phyloP scores from a whole-genome alignment of 2,113 vertebrate species.

The Pongo abelii region DNA sequence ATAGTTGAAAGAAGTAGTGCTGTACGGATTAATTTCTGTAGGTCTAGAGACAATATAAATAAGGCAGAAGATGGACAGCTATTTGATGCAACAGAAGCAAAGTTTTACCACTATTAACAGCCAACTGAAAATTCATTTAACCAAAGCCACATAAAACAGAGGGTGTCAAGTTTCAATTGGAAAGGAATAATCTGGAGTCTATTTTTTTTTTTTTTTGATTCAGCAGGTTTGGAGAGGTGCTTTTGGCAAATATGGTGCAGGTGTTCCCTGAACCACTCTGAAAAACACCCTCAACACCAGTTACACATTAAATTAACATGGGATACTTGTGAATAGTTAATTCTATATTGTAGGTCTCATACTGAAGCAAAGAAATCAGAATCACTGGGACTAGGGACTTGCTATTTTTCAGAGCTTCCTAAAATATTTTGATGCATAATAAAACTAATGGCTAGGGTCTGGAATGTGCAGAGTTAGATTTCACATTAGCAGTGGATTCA shows the following conservation, averaged over 20 bases:
- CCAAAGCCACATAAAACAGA: neutral
- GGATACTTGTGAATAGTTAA: neutral
- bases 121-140: neutral
- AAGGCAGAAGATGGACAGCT: neutral
- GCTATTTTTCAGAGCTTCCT: neutral
- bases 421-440: neutral
- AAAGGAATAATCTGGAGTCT: neutral
- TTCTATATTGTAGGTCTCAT: neutral
- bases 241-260: neutral
- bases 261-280: neutral
- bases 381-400: neutral
- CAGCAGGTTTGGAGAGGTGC: neutral
- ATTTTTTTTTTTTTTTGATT: neutral
- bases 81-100: neutral
- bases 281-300: neutral
- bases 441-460: neutral
- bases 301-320: neutral
- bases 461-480: neutral
- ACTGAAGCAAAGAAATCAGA: neutral
- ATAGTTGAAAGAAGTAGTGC: neutral
- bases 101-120: neutral
- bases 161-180: neutral
- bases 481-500: neutral
- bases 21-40: neutral
- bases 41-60: neutral